Evolutionary conservation across 2,113 vertebrate genomes (phyloP).

Genomic region (Pardalotus punctatus): DNA sequence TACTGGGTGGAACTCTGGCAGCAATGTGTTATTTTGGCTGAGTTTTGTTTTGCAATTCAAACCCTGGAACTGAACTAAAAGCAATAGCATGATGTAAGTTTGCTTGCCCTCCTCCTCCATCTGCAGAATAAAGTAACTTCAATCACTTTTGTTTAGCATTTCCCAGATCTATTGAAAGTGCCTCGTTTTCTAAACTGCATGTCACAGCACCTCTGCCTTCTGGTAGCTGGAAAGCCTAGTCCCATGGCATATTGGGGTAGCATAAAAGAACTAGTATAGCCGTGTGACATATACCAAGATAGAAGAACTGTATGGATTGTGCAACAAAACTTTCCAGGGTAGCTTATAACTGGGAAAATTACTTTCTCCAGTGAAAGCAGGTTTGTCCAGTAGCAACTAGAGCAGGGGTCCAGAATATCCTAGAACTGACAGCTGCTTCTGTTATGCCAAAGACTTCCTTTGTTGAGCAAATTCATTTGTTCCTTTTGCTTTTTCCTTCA

Average conservation of each 20-base stretch:
- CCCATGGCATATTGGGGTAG: not conserved
- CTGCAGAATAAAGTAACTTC: not conserved
- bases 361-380: not conserved
- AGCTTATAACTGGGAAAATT: not conserved
- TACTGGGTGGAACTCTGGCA: constrained; percentile 17
- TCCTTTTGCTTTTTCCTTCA: not conserved
- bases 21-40: not conserved
- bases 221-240: not conserved
- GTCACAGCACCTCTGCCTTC: not conserved
- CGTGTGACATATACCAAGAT: not conserved
- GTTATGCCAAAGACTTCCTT: not conserved
- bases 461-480: not conserved
- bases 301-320: not conserved
- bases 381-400: not conserved
- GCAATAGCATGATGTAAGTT: not conserved
- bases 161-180: not conserved
- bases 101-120: not conserved
- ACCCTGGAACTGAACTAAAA: not conserved
- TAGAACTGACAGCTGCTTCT: not conserved
- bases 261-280: not conserved
- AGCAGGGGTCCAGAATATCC: not conserved
- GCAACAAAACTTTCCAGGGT: not conserved
- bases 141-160: not conserved
- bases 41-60: constrained; percentile 11
- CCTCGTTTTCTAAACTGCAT: not conserved